phyloP scores from a whole-genome alignment of 2,113 vertebrate species.

The Capreolus pygargus region DNA sequence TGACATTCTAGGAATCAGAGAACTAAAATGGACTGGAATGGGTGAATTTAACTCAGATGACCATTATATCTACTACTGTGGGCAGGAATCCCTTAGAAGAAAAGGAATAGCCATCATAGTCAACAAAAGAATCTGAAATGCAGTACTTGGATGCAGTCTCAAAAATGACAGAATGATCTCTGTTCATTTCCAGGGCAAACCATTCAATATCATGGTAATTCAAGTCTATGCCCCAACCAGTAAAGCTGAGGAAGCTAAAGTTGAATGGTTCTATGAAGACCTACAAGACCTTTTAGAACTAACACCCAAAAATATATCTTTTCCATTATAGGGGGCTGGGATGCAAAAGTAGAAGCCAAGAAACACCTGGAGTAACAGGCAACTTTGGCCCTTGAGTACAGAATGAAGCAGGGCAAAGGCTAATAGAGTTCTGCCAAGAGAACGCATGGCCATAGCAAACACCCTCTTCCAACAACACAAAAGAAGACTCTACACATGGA shows the following conservation, averaged over 20 bases:
- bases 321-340: neutral
- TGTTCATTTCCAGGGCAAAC: neutral
- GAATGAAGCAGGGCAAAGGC: neutral
- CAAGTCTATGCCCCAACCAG: neutral
- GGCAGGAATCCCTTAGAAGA: neutral
- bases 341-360: neutral
- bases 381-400: fast-evolving
- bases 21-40: neutral
- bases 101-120: neutral
- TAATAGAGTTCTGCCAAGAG: neutral
- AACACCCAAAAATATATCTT: neutral
- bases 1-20: neutral
- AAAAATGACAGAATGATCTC: neutral
- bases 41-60: neutral
- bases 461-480: neutral
- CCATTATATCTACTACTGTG: neutral
- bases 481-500: neutral
- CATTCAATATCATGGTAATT: neutral
- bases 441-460: neutral
- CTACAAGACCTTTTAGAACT: neutral
- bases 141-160: neutral
- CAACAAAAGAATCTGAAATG: neutral
- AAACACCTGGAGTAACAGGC: neutral
- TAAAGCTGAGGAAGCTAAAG: neutral
- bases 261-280: neutral